Base-by-base conservation (phyloP, 2,797 vertebrate species). In the Sternotherus odoratus region DNA sequence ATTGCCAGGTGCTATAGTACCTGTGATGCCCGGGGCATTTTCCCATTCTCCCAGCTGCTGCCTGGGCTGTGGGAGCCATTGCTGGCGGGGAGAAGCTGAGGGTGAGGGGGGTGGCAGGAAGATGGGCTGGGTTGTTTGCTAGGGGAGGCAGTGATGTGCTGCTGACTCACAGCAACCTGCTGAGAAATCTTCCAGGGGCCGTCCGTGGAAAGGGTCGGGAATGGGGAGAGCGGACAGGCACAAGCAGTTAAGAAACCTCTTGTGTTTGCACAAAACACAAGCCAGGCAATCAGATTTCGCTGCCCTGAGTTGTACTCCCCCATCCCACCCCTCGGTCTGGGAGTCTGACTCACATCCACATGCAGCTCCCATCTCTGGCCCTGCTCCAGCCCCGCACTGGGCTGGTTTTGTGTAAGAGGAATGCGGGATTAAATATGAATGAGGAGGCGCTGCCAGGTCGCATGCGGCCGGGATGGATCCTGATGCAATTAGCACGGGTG, bases 401-500 rank as follows among this genome's bases (percentile, higher is more conserved):
- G 51, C n/a, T 95, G 92, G 63, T 84, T 77, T 84, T 53, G 66
- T 95, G 26, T 30, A 56, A 95, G 74, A 17, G 88, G 94, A 94
- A 79, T 95, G 87, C 81, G 66, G 75, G 77, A 98, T 97, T 93
- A 96, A 98, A 97, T 88, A 97, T 95, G 94, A 36, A 97, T 94
- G 91, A 95, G 92, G 91, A 95, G 92, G 50, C 0, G 0, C 81
- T 2, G 77, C 80, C 87, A 72, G 89, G 92, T 96, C 33, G 91
- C 83, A 72, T 97, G 97, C 96, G 92, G 93, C 95, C 0, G 85
- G 94, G 95, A 89, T 83, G 94, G 91, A 26, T 83, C 84, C 83
- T 75, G 93, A 85, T 93, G 92, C 63, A 46, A 97, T 97, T 95
- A 97, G 83, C 90, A 24, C 89, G 96, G 95, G 98, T 97, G 97